Percentiles rank a stretch among this genome's conserved stretches.
These are phyloP conservation scores for cat (Felis catus) DNA, from an alignment of 2,113 vertebrate genomes.

Conservation along the genomic window F.catus_Fca126_mat1.0 CM031412.1:176723001-176723500, in stretches of 20 bases:
- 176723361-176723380: not conserved
- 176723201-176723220: not conserved
- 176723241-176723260: not conserved
- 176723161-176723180: not conserved
- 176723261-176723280: not conserved
- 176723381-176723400: too few relatives aligned
- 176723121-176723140: not conserved
- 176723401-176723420: too few relatives aligned
- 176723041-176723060: not conserved
- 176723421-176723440: too few relatives aligned
- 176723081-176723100: not conserved
- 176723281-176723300: not conserved
- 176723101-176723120: not conserved
- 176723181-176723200: not conserved
- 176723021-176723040: not conserved
- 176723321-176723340: not conserved
- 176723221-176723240: not conserved
- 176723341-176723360: not conserved
- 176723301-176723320: not conserved
- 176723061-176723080: not conserved
- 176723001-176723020: not conserved
- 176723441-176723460: too few relatives aligned
- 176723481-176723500: too few relatives aligned
- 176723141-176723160: not conserved
- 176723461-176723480: too few relatives aligned